Percentiles rank a stretch among this genome's conserved stretches.
phyloP scores from a whole-genome alignment of 2,888 invertebrate species.

The Catocala nupta region DNA sequence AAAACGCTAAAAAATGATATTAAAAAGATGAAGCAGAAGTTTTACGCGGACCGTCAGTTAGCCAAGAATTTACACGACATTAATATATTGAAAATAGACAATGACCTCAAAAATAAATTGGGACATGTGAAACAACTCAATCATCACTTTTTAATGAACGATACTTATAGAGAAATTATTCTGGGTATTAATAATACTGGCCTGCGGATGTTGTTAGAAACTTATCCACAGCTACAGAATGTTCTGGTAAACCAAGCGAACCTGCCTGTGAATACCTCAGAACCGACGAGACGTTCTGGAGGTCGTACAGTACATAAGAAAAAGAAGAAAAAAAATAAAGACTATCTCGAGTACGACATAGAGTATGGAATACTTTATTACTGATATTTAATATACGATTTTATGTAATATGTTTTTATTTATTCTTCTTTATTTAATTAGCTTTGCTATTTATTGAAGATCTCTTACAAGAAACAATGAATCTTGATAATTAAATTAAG shows the following conservation, averaged over 20 bases:
- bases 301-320: background rate
- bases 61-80: background rate
- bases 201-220: too few species aligned
- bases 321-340: background rate
- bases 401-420: too few species aligned
- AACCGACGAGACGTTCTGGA: background rate
- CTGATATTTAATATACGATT: background rate
- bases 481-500: too few species aligned
- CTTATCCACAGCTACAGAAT: too few species aligned
- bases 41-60: background rate
- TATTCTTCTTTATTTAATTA: too few species aligned
- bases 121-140: slow-evolving; percentile 2
- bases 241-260: too few species aligned
- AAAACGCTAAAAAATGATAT: slow-evolving; percentile 3
- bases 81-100: background rate
- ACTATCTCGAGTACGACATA: background rate
- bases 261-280: too few species aligned
- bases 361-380: background rate
- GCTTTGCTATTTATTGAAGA: too few species aligned
- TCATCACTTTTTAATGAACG: slow-evolving; percentile 4
- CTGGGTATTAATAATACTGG: background rate
- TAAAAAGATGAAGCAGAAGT: slow-evolving; percentile 10
- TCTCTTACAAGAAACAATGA: too few species aligned
- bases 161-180: slow-evolving; percentile 14
- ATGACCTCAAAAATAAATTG: background rate